Evolutionary conservation across 2,888 invertebrate species (phyloP).

Genomic region (Pheosia gnoma): DNA sequence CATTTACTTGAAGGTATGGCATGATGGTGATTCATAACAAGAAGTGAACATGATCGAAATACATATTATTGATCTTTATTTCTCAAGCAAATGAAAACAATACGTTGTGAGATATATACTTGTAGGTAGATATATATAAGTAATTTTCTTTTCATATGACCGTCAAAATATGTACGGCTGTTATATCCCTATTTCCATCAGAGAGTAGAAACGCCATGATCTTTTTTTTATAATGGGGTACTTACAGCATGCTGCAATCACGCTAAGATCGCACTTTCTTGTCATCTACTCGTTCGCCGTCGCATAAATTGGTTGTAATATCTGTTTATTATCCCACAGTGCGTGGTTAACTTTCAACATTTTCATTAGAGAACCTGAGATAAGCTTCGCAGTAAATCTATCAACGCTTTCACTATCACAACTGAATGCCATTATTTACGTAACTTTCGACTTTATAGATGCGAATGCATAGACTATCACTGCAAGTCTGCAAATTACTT

Average conservation of each 20-base stretch:
- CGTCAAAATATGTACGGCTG: too few species aligned
- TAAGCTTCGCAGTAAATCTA: conserved; percentile 23
- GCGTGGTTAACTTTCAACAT: conserved; percentile 47
- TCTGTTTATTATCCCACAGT: conserved; percentile 33
- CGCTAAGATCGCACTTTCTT: conserved; percentile 32
- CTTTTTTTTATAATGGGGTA: conserved; percentile 13
- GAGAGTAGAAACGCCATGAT: not conserved
- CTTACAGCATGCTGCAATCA: conserved; percentile 19
- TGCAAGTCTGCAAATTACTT: not conserved
- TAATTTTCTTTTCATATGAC: too few species aligned
- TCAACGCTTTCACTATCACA: conserved; percentile 33
- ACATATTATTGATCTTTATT: too few species aligned
- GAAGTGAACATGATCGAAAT: too few species aligned
- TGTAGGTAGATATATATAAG: too few species aligned
- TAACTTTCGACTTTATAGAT: conserved; percentile 26
- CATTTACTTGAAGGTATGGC: too few species aligned
- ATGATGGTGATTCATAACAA: too few species aligned
- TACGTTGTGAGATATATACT: too few species aligned
- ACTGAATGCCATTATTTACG: conserved; percentile 17
- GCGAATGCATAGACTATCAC: not conserved
- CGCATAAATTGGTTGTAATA: conserved; percentile 34
- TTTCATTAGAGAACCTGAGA: conserved; percentile 35
- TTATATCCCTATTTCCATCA: not conserved
- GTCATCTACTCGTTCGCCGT: conserved; percentile 22
- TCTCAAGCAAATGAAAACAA: too few species aligned